Evolutionary conservation across 1,140 invertebrate genomes (phyloP).

Genomic region (Drosophila hydei): DNA sequence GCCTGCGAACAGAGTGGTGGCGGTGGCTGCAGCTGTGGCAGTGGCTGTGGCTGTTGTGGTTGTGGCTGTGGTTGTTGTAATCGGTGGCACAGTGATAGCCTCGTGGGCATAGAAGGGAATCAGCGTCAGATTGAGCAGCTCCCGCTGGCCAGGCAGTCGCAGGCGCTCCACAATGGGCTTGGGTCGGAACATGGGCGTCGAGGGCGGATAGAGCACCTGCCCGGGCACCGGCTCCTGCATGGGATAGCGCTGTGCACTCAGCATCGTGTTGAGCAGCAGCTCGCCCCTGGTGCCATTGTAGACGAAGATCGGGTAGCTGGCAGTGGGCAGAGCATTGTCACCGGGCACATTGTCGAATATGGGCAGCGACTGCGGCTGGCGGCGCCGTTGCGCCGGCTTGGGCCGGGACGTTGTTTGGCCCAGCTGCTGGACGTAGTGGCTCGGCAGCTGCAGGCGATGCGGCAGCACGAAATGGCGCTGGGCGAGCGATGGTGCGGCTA

Average conservation of each 20-base stretch:
- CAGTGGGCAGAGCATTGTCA: conserved; percentile 37
- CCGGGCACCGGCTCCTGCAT: conserved; percentile 80
- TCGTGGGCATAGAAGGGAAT: conserved; percentile 80
- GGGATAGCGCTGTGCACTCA: conserved; percentile 65
- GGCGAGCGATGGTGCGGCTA: not conserved
- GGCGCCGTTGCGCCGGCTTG: conserved; percentile 18
- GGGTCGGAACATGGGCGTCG: conserved; percentile 73
- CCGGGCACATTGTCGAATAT: conserved; percentile 70
- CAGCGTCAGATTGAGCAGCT: conserved; percentile 65
- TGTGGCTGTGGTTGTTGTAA: not conserved
- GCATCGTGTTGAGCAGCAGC: conserved; percentile 73
- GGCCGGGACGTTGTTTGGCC: conserved; percentile 14
- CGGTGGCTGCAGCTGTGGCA: not conserved
- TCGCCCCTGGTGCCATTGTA: conserved; percentile 67
- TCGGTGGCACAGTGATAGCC: conserved; percentile 49
- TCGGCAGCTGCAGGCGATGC: conserved; percentile 13
- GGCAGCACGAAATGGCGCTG: conserved; percentile 2
- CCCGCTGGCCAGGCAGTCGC: conserved; percentile 47
- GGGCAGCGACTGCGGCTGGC: conserved; percentile 53
- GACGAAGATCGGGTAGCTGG: conserved; percentile 65
- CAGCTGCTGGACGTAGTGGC: conserved; percentile 32
- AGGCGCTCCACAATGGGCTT: conserved; percentile 72
- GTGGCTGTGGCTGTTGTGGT: not conserved
- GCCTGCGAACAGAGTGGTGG: too few relatives aligned
- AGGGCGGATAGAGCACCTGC: conserved; percentile 70